A percentile compares a stretch with the other conserved stretches of the same genome.
phyloP scores from a whole-genome alignment of 2,797 vertebrate genomes.

The Phataginus tetradactyla region DNA sequence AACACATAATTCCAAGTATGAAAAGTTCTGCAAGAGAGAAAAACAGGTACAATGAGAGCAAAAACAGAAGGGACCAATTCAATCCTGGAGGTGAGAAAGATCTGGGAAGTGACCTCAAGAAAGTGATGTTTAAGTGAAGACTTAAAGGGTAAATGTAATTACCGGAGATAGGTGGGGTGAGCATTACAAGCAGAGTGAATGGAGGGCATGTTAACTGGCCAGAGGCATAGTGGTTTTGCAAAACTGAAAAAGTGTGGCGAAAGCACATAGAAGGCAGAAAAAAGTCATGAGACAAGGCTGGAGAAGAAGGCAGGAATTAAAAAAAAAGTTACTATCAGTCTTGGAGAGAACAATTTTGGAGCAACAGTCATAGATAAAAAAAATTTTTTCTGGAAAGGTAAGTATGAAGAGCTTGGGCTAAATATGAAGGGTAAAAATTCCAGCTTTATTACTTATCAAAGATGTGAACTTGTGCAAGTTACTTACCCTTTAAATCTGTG shows the following conservation, averaged over 20 bases:
- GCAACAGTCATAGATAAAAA: neutral
- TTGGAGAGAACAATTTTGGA: neutral
- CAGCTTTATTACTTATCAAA: neutral
- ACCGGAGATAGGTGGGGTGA: neutral
- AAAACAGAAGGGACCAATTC: neutral
- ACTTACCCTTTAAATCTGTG: constrained; percentile 23
- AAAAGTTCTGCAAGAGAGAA: neutral
- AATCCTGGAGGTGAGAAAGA: neutral
- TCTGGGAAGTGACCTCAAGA: neutral
- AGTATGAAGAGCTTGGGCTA: neutral
- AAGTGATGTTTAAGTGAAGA: constrained; percentile 2
- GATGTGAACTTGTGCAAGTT: neutral
- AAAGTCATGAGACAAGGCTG: neutral
- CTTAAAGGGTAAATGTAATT: neutral
- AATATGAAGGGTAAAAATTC: neutral
- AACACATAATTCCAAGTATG: neutral
- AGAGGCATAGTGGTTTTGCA: neutral
- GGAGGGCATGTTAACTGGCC: neutral
- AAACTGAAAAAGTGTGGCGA: constrained; percentile 1
- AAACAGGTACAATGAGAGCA: neutral
- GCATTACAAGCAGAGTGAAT: neutral
- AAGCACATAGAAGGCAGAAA: neutral
- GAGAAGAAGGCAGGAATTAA: neutral
- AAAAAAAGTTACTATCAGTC: neutral
- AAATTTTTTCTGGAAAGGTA: constrained; percentile 1